phyloP scores from a whole-genome alignment of 2,113 vertebrate species.

The Cisticola juncidis region DNA sequence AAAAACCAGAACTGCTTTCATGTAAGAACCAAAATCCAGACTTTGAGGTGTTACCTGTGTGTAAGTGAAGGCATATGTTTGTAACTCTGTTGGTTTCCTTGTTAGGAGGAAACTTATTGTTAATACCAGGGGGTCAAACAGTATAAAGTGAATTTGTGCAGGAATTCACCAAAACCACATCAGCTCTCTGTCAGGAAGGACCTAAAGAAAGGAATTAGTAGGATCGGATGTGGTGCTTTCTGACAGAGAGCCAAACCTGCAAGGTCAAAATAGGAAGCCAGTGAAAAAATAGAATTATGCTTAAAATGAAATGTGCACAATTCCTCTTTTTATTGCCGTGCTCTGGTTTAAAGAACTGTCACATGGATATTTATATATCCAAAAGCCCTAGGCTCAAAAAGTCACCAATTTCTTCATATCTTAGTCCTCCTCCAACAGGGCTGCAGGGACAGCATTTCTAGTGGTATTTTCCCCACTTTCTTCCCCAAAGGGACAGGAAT shows the following conservation, averaged over 20 bases:
- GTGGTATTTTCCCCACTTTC: neutral
- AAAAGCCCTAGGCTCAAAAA: neutral
- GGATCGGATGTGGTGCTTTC: constrained; percentile 41
- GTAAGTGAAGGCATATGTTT: neutral
- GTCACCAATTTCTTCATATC: neutral
- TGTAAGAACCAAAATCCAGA: neutral
- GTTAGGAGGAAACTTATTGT: constrained; percentile 1
- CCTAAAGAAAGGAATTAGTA: constrained; percentile 52
- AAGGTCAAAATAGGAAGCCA: constrained; percentile 26
- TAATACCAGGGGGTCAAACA: neutral
- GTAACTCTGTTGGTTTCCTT: neutral
- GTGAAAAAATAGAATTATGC: constrained; percentile 37
- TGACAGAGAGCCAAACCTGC: constrained; percentile 8
- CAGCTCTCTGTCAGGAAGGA: constrained; percentile 17
- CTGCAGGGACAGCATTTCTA: neutral
- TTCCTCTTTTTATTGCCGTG: neutral
- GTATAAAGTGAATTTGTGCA: neutral
- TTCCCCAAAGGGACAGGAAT: neutral
- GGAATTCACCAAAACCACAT: constrained; percentile 33
- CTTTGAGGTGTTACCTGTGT: neutral
- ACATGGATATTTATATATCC: neutral
- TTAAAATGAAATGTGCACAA: neutral
- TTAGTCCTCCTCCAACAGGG: neutral
- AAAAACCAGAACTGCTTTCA: neutral
- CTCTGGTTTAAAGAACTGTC: neutral